Evolutionary conservation across 2,797 vertebrate species (phyloP).

Genomic region (Sebastes cheni): DNA sequence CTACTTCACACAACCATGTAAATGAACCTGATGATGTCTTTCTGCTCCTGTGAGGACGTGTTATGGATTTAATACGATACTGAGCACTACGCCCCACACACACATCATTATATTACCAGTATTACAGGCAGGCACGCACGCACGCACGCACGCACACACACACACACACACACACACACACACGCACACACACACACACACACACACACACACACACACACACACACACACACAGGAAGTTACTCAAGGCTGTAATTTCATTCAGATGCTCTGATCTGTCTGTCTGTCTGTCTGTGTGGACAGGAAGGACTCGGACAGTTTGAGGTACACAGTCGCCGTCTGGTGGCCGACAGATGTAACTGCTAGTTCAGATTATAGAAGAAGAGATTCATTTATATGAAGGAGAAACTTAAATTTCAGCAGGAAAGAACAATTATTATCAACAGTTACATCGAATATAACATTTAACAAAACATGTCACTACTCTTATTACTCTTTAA

Average conservation of each 20-base stretch:
- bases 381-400: neutral
- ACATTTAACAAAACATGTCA: neutral
- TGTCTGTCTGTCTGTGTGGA: neutral
- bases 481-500: too few relatives aligned
- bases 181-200: slow-evolving; percentile 22
- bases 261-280: slow-evolving; percentile 36
- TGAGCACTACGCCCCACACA: neutral
- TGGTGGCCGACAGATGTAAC: slow-evolving; percentile 5
- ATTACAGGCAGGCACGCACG: neutral
- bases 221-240: slow-evolving; percentile 41
- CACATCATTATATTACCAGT: slow-evolving; percentile 38
- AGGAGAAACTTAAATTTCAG: neutral
- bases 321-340: slow-evolving; percentile 12
- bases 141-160: neutral
- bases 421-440: neutral
- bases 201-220: neutral
- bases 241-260: slow-evolving; percentile 47
- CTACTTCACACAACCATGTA: neutral
- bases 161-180: neutral
- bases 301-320: neutral
- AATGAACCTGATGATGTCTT: neutral
- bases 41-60: neutral
- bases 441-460: neutral
- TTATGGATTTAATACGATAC: neutral
- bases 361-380: neutral